Percentiles rank a stretch among this genome's conserved stretches.
Evolutionary conservation across 2,888 invertebrate genomes (phyloP).

Genomic region (Hirtodrosophila confusa): DNA sequence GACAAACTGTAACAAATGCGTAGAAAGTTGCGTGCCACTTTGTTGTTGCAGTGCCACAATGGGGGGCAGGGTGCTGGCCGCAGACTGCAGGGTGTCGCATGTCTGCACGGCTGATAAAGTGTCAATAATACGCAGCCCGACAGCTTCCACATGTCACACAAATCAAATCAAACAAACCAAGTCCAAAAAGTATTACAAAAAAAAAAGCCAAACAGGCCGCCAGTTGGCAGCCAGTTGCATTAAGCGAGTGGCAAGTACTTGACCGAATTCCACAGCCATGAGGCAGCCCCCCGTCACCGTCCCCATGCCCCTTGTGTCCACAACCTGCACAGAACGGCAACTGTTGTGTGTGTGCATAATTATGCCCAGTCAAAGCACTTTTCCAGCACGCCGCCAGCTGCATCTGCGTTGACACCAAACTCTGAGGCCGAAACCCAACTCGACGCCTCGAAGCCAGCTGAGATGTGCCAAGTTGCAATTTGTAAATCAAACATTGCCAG

Average conservation of each 20-base stretch:
- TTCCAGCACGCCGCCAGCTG: slow-evolving; percentile 34
- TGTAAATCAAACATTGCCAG: slow-evolving; percentile 52
- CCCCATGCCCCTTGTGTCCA: no score
- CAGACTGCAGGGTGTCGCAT: background rate
- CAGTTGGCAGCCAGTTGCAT: slow-evolving; percentile 46
- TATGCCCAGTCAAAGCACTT: slow-evolving; percentile 61
- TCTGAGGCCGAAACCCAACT: slow-evolving; percentile 18
- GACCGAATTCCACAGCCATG: slow-evolving; percentile 70
- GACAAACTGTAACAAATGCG: slow-evolving; percentile 75
- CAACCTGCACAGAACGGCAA: slow-evolving; percentile 1
- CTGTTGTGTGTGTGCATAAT: slow-evolving; percentile 56
- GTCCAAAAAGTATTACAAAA: slow-evolving; percentile 13
- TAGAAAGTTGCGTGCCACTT: slow-evolving; percentile 62
- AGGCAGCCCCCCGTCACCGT: background rate
- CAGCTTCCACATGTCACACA: slow-evolving; percentile 79
- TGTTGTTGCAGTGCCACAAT: slow-evolving; percentile 8
- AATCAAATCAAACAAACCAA: slow-evolving; percentile 63
- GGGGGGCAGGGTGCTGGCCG: slow-evolving; percentile 14
- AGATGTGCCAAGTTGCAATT: slow-evolving; percentile 52
- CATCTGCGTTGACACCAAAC: slow-evolving; percentile 46
- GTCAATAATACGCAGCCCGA: slow-evolving; percentile 73
- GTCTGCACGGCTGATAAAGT: slow-evolving; percentile 63
- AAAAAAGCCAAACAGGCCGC: slow-evolving; percentile 14
- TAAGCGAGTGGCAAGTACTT: slow-evolving; percentile 70
- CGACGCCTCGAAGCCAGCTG: slow-evolving; percentile 22